phyloP scores from a whole-genome alignment of 2,797 vertebrate genomes.

The Dallia pectoralis region DNA sequence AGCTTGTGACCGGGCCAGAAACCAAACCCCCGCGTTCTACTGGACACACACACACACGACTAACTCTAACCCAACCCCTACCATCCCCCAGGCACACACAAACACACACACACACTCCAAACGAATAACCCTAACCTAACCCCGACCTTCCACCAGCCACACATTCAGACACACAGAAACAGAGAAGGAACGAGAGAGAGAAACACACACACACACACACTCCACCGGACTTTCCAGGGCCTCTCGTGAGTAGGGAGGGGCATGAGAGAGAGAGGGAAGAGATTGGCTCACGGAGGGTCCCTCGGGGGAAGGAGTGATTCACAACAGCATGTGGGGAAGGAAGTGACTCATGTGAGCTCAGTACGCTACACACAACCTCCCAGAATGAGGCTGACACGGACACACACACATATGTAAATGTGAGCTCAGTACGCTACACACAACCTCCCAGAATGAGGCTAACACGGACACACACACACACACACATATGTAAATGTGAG shows the following conservation, averaged over 20 bases:
- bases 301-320: conserved; percentile 90
- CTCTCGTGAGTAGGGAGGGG: conserved; percentile 65
- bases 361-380: conserved; percentile 74
- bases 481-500: too few relatives aligned
- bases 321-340: conserved; percentile 98
- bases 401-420: too few relatives aligned
- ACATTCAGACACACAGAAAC: conserved; percentile 37
- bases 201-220: too few relatives aligned
- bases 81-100: conserved; percentile 15
- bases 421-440: conserved; percentile 79
- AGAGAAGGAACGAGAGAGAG: background rate
- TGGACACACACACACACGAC: conserved; percentile 10
- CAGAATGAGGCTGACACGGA: conserved; percentile 50
- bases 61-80: too few relatives aligned
- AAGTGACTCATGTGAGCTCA: conserved; percentile 93
- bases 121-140: too few relatives aligned
- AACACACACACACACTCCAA: conserved; percentile 4
- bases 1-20: conserved; percentile 44
- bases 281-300: too few relatives aligned
- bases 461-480: conserved; percentile 2
- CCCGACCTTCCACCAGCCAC: conserved; percentile 38
- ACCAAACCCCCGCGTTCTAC: conserved; percentile 47
- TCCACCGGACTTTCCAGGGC: too few relatives aligned
- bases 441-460: conserved; percentile 61
- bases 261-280: conserved; percentile 36